Conservation (phyloP, 2,113 vertebrate species). For the Sander vitreus region DNA sequence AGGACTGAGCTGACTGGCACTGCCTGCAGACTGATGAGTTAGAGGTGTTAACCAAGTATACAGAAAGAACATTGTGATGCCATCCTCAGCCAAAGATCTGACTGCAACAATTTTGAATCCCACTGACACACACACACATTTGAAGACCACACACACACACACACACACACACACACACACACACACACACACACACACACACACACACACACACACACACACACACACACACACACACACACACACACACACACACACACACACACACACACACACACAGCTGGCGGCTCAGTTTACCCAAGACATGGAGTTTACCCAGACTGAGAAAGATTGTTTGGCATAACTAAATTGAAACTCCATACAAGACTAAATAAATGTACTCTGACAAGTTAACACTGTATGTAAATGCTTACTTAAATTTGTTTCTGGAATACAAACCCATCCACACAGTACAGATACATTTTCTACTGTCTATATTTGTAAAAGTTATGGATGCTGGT, state of each 20-base stretch:
- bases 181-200: background rate
- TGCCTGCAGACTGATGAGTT: constrained; percentile 14
- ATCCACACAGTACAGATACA: background rate
- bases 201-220: background rate
- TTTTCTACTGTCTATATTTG: constrained; percentile 14
- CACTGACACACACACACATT: background rate
- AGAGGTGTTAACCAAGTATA: constrained; percentile 29
- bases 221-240: too few species aligned
- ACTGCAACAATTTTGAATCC: background rate
- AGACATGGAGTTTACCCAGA: background rate
- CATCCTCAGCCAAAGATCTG: constrained; percentile 20
- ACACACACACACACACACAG: background rate
- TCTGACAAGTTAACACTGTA: background rate
- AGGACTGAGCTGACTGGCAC: constrained; percentile 25
- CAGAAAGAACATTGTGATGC: constrained; percentile 18
- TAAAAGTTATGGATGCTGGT: background rate
- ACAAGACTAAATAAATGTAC: background rate
- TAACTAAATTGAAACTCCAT: background rate
- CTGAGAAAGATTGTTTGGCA: background rate
- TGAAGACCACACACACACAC: background rate
- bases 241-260: too few species aligned
- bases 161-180: background rate
- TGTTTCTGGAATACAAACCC: background rate
- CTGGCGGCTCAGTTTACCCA: background rate
- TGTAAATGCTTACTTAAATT: background rate